Evolutionary conservation across 2,888 invertebrate genomes (phyloP).

Genomic region (Alentia gelatinosa): DNA sequence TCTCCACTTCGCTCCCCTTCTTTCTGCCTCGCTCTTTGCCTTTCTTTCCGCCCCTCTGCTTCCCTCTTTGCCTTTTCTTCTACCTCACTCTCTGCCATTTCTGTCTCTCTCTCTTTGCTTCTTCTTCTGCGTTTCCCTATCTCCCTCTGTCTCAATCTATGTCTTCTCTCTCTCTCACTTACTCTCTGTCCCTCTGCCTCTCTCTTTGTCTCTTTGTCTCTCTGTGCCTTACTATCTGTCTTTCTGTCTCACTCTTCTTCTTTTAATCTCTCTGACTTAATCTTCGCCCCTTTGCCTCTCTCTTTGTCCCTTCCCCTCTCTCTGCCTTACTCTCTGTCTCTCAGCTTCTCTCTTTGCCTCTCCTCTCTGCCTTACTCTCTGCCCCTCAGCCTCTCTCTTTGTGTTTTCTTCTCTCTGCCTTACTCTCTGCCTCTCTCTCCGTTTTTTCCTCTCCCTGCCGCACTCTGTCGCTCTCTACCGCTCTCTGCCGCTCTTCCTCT

Average conservation of each 20-base stretch:
- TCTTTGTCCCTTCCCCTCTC: neutral
- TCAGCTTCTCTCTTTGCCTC: neutral
- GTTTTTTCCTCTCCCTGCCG: too few species aligned
- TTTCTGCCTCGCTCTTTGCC: too few species aligned
- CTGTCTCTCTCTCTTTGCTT: neutral
- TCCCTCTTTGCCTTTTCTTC: neutral
- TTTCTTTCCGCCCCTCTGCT: too few species aligned
- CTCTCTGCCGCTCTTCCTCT: too few species aligned
- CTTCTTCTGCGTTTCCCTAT: neutral
- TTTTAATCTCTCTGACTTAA: neutral
- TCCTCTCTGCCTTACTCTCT: neutral
- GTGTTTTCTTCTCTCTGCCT: too few species aligned
- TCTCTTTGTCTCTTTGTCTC: neutral
- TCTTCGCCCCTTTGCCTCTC: neutral
- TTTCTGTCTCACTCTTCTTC: neutral
- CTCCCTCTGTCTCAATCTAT: neutral
- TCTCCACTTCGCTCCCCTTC: too few species aligned
- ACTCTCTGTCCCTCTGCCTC: neutral
- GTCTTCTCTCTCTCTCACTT: neutral
- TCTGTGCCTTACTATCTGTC: neutral
- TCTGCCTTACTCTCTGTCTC: neutral
- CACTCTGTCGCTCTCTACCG: too few species aligned
- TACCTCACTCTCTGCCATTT: neutral
- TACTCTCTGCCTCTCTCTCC: too few species aligned
- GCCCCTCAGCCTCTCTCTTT: neutral